Conservation (phyloP, 2,797 vertebrate genomes). For the Acipenser oxyrinchus region DNA sequence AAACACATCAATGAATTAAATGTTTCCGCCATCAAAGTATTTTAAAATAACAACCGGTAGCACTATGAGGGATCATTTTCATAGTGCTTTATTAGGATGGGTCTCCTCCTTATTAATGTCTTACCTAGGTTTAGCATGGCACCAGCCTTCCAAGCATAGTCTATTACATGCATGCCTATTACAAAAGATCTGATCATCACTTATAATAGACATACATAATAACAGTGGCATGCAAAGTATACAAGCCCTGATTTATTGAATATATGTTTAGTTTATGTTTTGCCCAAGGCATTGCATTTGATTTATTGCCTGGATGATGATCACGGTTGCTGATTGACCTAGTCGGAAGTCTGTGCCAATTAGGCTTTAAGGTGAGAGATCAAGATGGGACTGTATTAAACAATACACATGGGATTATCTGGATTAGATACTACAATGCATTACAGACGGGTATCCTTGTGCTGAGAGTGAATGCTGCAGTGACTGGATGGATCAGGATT, state of each 20-base stretch:
- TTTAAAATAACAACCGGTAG: constrained; percentile 42
- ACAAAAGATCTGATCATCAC: constrained; percentile 50
- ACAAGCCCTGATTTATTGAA: constrained; percentile 69
- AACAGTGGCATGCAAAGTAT: constrained; percentile 60
- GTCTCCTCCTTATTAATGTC: constrained; percentile 46
- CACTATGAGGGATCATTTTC: constrained; percentile 49
- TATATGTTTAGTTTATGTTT: constrained; percentile 69
- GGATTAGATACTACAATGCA: constrained; percentile 62
- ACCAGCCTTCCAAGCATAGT: constrained; percentile 49
- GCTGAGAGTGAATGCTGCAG: constrained; percentile 17
- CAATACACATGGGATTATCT: constrained; percentile 50
- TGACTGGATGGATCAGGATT: constrained; percentile 40
- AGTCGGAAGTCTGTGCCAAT: constrained; percentile 55
- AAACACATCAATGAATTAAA: constrained; percentile 52
- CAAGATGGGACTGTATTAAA: constrained; percentile 66
- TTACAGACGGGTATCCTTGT: constrained; percentile 57
- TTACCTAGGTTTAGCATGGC: constrained; percentile 29
- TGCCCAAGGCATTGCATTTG: constrained; percentile 66
- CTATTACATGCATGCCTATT: constrained; percentile 38
- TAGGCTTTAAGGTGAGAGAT: constrained; percentile 59
- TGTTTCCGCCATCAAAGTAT: constrained; percentile 52
- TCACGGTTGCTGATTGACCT: constrained; percentile 27
- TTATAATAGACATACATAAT: constrained; percentile 54
- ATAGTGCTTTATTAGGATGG: constrained; percentile 52
- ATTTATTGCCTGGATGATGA: constrained; percentile 50